Percentiles rank a stretch among this genome's conserved stretches.
phyloP scores from a whole-genome alignment of 2,113 vertebrate species.

The Ophthalmolycus amberensis region DNA sequence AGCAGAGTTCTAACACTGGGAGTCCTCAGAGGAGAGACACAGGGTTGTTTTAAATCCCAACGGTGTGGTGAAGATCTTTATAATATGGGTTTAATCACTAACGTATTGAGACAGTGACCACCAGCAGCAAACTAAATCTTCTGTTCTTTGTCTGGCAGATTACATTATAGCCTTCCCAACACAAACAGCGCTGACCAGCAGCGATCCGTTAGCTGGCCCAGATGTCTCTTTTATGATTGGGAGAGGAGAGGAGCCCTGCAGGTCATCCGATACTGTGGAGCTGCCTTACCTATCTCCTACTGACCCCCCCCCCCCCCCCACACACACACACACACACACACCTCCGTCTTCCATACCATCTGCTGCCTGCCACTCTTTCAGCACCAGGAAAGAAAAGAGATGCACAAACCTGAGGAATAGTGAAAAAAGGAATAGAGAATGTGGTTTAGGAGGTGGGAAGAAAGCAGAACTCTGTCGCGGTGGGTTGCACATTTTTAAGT shows the following conservation, averaged over 20 bases:
- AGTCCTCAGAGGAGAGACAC: slow-evolving; percentile 15
- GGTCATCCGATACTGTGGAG: slow-evolving; percentile 54
- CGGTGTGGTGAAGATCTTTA: slow-evolving; percentile 2
- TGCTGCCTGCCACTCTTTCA: slow-evolving; percentile 36
- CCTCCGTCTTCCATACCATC: slow-evolving; percentile 39
- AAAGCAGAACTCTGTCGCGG: not conserved
- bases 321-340: slow-evolving; percentile 12
- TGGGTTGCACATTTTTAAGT: slow-evolving; percentile 8
- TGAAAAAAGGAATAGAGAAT: not conserved
- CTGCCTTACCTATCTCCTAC: slow-evolving; percentile 39
- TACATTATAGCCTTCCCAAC: slow-evolving; percentile 42
- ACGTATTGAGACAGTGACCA: slow-evolving; percentile 26
- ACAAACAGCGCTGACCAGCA: not conserved
- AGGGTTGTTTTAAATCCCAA: slow-evolving; percentile 13
- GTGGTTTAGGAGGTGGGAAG: slow-evolving; percentile 22
- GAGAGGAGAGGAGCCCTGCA: slow-evolving; percentile 41
- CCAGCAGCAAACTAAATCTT: slow-evolving; percentile 36
- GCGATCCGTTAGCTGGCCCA: slow-evolving; percentile 21
- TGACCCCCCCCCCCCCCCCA: not conserved
- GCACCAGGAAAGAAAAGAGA: slow-evolving; percentile 17
- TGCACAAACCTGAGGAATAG: not conserved
- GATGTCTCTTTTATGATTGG: slow-evolving; percentile 65
- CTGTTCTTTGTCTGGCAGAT: slow-evolving; percentile 56
- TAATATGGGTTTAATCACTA: slow-evolving; percentile 33
- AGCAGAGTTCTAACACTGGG: slow-evolving; percentile 12